These are phyloP conservation scores for Drosophila lacicola DNA, from an alignment of 2,888 invertebrate genomes.

Conservation along the genomic window DNA sequence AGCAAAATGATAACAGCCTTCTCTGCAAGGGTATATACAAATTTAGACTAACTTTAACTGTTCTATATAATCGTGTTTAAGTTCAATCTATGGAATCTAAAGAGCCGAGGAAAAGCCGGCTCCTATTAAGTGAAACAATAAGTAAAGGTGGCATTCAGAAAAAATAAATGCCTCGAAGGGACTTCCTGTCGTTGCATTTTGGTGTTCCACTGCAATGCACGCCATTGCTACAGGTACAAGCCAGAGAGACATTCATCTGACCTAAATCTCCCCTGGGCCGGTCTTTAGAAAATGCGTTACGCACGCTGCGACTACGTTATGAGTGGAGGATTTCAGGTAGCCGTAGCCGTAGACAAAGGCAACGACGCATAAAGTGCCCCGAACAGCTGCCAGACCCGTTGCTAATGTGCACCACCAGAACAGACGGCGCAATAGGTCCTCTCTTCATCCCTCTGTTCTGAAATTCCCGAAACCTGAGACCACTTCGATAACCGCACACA, in stretches of 20 bases:
- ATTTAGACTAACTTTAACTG: conserved; percentile 11
- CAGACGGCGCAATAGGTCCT: conserved; percentile 40
- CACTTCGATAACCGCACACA: conserved; percentile 42
- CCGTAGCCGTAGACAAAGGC: conserved; percentile 44
- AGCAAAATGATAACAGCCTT: background rate
- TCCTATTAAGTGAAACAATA: conserved; percentile 44
- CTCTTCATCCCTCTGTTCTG: conserved; percentile 21
- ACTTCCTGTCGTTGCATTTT: conserved; percentile 65
- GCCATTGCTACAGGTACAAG: conserved; percentile 58
- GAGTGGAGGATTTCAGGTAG: conserved; percentile 54
- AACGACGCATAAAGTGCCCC: conserved; percentile 31
- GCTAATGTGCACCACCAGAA: conserved; percentile 26
- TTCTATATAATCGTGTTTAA: conserved; percentile 15
- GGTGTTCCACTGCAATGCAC: conserved; percentile 50
- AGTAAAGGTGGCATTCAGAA: conserved; percentile 38
- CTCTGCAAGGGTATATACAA: background rate
- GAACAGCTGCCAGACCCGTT: conserved; percentile 49
- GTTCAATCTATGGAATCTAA: conserved; percentile 3
- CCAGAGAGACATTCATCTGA: conserved; percentile 33
- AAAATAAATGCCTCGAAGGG: conserved; percentile 34
- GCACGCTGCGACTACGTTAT: conserved; percentile 40
- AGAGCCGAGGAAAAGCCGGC: conserved; percentile 28
- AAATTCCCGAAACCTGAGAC: conserved; percentile 62
- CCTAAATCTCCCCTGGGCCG: conserved; percentile 51
- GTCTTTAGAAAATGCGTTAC: conserved; percentile 57